phyloP scores from a whole-genome alignment of 2,888 invertebrate genomes.

The Gymnoscelis rufifasciata region DNA sequence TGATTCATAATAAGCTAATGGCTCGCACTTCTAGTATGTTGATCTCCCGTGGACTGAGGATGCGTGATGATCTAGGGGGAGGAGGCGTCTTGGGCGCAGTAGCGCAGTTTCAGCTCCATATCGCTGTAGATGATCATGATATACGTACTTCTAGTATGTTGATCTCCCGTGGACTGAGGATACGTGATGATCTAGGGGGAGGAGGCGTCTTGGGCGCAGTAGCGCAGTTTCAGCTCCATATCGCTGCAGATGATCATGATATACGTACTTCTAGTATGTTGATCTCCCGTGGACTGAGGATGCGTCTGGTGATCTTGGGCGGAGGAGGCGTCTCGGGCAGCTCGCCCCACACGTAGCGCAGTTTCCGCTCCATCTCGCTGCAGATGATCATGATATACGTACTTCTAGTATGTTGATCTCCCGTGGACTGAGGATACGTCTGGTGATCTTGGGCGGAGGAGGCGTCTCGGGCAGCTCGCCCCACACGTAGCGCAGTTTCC shows the following conservation, averaged over 20 bases:
- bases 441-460: constrained; percentile 63
- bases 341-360: constrained; percentile 73
- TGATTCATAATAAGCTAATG: no score
- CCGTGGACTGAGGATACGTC: constrained; percentile 56
- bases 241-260: no score
- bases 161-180: constrained; percentile 62
- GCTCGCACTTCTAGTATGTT: constrained; percentile 67
- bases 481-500: constrained; percentile 69
- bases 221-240: no score
- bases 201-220: constrained; percentile 71
- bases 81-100: constrained; percentile 71
- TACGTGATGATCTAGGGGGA: constrained; percentile 57
- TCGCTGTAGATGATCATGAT: no score
- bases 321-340: constrained; percentile 67
- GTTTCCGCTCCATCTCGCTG: constrained; percentile 7
- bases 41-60: constrained; percentile 62
- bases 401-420: constrained; percentile 73
- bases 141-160: constrained; percentile 67
- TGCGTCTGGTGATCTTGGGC: constrained; percentile 58
- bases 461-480: constrained; percentile 69
- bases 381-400: neutral
- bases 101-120: no score
- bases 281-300: constrained; percentile 62
- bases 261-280: constrained; percentile 67
- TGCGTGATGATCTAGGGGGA: constrained; percentile 57